Conservation (phyloP, 2,888 invertebrate genomes). For the Ametastegia equiseti region DNA sequence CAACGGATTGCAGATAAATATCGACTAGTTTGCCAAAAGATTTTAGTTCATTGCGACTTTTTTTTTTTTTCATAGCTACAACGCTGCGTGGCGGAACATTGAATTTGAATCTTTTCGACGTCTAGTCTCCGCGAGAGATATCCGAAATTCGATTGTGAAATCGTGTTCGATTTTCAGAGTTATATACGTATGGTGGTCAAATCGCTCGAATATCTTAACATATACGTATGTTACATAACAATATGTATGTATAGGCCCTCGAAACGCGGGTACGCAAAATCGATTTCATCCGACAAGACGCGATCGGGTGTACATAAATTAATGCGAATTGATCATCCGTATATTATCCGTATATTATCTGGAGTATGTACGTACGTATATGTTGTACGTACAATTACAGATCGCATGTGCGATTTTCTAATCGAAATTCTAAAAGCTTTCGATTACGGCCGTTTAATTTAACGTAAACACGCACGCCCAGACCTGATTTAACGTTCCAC, state of each 20-base stretch:
- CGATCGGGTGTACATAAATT: neutral
- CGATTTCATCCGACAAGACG: neutral
- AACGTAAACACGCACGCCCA: constrained; percentile 9
- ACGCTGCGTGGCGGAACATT: neutral
- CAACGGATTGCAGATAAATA: neutral
- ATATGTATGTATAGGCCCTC: neutral
- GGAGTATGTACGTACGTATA: neutral
- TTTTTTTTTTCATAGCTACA: neutral
- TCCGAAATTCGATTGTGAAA: neutral
- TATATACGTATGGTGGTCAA: constrained; percentile 7
- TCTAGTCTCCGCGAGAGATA: neutral
- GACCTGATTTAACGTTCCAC: constrained; percentile 22
- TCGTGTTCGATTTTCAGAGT: neutral
- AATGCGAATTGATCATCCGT: neutral
- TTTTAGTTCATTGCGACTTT: too few species aligned
- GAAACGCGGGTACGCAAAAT: neutral
- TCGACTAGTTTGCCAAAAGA: constrained; percentile 1
- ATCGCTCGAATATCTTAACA: constrained; percentile 9
- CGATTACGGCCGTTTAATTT: constrained; percentile 22
- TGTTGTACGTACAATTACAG: neutral
- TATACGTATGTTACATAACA: neutral
- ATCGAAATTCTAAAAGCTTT: constrained; percentile 24
- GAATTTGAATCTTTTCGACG: neutral
- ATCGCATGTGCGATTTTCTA: neutral
- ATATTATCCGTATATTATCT: neutral